phyloP scores from a whole-genome alignment of 2,888 invertebrate genomes.

The Eupithecia exiguata region DNA sequence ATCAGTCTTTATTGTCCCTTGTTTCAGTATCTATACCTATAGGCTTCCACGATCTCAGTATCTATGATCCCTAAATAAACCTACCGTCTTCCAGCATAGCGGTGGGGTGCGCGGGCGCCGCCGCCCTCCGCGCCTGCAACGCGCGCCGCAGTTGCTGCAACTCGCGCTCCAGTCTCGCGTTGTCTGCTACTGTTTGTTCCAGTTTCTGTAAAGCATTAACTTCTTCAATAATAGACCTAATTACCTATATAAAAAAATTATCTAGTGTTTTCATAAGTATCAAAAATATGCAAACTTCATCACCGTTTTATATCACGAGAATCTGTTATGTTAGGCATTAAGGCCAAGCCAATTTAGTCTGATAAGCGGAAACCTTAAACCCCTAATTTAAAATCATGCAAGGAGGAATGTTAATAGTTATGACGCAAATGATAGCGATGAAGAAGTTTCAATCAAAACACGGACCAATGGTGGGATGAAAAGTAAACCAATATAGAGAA shows the following conservation, averaged over 20 bases:
- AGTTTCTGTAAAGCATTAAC: conserved; percentile 85
- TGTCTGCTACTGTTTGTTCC: conserved; percentile 96
- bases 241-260: neutral
- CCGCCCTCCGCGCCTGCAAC: conserved; percentile 87
- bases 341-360: neutral
- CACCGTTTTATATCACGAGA: neutral
- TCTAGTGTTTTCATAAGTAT: neutral
- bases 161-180: conserved; percentile 94
- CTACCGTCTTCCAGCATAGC: conserved; percentile 87
- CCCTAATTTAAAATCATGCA: neutral
- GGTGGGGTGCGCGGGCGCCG: conserved; percentile 77
- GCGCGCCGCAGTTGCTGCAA: conserved; percentile 92
- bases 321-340: neutral
- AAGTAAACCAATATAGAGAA: no score
- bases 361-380: neutral
- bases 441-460: neutral
- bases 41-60: neutral
- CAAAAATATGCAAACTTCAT: neutral
- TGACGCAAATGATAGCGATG: neutral
- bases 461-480: neutral
- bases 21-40: neutral
- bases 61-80: neutral
- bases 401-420: neutral
- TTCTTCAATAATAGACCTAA: neutral
- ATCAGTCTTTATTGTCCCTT: neutral